Conservation (phyloP, 2,797 vertebrate species). For the Lutjanus campechanus region DNA sequence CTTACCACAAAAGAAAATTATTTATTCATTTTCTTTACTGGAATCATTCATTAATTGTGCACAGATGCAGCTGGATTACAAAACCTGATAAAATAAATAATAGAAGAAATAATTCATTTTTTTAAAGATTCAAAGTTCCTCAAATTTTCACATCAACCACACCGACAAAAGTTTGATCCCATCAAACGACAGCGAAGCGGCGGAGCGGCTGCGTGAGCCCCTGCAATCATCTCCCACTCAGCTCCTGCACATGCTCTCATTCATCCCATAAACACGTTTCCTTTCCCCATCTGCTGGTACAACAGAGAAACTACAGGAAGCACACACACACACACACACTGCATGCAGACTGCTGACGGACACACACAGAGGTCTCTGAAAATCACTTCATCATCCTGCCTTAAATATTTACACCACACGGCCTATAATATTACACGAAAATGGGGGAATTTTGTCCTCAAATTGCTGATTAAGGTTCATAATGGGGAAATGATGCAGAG, state of each 20-base stretch:
- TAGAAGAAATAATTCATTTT: neutral
- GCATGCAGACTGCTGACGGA: neutral
- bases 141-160: neutral
- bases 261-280: constrained; percentile 69
- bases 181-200: neutral
- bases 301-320: constrained; percentile 52
- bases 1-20: neutral
- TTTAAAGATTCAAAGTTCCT: neutral
- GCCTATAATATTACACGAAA: neutral
- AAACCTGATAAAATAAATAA: neutral
- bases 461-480: neutral
- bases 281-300: constrained; percentile 84
- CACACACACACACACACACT: neutral
- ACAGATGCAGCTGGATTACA: neutral
- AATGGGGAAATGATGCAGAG: neutral
- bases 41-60: neutral
- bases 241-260: constrained; percentile 21
- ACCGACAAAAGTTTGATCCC: neutral
- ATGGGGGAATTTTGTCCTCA: neutral
- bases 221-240: constrained; percentile 8
- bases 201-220: neutral
- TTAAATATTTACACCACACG: neutral
- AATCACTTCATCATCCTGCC: neutral
- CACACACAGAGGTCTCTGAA: neutral
- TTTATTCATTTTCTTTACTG: neutral